These are phyloP conservation scores for Calonectris borealis DNA, from an alignment of 2,113 vertebrate genomes.

Conservation along the genomic window DNA sequence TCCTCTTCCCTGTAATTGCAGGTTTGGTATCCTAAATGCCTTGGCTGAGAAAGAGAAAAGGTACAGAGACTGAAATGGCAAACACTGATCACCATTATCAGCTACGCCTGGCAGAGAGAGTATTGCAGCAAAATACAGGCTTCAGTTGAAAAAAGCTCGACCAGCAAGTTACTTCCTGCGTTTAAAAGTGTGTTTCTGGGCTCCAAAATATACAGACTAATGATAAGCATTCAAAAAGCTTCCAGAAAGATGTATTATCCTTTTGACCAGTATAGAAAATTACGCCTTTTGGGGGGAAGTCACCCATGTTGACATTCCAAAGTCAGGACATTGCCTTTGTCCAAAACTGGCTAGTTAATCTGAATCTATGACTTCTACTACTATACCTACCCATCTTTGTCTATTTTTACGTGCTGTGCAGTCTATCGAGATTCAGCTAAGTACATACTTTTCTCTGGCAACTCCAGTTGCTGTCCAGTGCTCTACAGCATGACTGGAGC, in stretches of 20 bases:
- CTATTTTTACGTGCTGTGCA: background rate
- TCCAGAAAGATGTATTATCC: background rate
- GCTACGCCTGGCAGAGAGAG: background rate
- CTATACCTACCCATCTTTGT: background rate
- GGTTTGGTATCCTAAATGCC: background rate
- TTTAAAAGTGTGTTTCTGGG: background rate
- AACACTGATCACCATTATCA: background rate
- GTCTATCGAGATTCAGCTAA: background rate
- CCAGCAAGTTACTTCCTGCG: background rate
- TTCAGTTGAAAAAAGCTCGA: background rate
- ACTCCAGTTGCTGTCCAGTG: background rate
- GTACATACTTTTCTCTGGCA: background rate
- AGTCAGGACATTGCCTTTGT: background rate
- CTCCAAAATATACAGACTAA: background rate
- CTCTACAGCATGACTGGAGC: rapidly evolving
- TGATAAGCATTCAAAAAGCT: background rate
- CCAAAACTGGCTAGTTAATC: background rate
- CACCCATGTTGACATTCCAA: background rate
- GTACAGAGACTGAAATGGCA: background rate
- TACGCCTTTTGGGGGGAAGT: background rate
- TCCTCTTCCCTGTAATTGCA: background rate
- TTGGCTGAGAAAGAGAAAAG: background rate
- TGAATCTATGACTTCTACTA: background rate
- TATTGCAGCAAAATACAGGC: background rate
- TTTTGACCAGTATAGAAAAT: background rate